Conservation (phyloP, 2,797 vertebrate species). For the Coranthus polyacanthus region DNA sequence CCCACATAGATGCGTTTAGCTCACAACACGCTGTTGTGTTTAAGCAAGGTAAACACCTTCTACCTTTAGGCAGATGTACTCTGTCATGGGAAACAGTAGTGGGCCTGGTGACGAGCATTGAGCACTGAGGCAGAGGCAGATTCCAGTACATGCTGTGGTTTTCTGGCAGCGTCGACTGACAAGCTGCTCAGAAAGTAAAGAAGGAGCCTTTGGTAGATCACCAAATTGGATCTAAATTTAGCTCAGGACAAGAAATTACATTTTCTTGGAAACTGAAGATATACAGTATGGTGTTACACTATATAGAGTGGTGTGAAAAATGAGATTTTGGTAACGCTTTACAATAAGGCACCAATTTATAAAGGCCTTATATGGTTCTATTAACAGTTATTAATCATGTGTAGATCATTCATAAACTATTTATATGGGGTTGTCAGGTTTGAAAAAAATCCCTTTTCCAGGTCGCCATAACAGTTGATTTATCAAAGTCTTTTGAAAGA, state of each 20-base stretch:
- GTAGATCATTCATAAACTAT: too few relatives aligned
- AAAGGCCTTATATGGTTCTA: too few relatives aligned
- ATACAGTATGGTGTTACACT: not conserved
- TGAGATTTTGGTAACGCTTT: too few relatives aligned
- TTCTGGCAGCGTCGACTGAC: slow-evolving; percentile 51
- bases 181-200: slow-evolving; percentile 47
- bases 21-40: slow-evolving; percentile 49
- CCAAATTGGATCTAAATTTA: slow-evolving; percentile 40
- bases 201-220: slow-evolving; percentile 28
- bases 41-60: slow-evolving; percentile 65
- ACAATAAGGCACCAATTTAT: too few relatives aligned
- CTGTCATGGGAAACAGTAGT: slow-evolving; percentile 46
- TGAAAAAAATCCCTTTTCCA: too few relatives aligned
- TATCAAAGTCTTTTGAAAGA: too few relatives aligned
- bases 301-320: not conserved
- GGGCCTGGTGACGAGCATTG: slow-evolving; percentile 44
- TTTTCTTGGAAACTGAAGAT: slow-evolving; percentile 27
- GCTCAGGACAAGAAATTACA: slow-evolving; percentile 24
- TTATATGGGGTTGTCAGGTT: too few relatives aligned
- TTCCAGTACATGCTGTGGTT: slow-evolving; percentile 48
- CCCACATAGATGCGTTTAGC: slow-evolving; percentile 57
- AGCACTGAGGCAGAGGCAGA: slow-evolving; percentile 40
- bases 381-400: too few relatives aligned
- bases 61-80: slow-evolving; percentile 55
- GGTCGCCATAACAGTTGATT: too few relatives aligned